A percentile compares a stretch with the other conserved stretches of the same genome.
Conservation (phyloP, 2,113 vertebrate genomes). For the Chamaea fasciata region DNA sequence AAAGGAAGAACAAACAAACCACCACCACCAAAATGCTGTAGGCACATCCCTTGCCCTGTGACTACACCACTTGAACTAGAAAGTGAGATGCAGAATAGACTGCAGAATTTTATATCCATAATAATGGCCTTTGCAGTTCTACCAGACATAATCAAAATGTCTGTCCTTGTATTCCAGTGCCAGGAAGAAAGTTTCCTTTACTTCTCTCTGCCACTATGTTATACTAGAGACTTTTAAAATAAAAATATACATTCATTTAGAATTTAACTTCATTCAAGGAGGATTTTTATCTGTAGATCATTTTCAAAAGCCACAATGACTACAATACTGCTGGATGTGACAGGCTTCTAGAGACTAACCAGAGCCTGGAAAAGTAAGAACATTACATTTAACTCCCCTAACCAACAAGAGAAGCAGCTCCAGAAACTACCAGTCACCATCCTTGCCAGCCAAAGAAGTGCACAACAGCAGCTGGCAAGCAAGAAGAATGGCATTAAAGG, state of each 20-base stretch:
- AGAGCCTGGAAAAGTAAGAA: not conserved
- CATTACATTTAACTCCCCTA: not conserved
- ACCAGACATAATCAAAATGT: not conserved
- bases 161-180: not conserved
- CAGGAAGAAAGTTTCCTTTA: not conserved
- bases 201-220: not conserved
- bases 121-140: not conserved
- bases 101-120: not conserved
- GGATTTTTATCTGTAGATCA: not conserved
- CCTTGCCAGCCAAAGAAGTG: not conserved
- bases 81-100: not conserved
- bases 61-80: not conserved
- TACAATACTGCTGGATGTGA: not conserved
- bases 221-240: not conserved
- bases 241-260: not conserved
- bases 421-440: not conserved
- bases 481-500: not conserved
- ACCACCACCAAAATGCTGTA: not conserved
- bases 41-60: not conserved
- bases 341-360: not conserved
- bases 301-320: not conserved
- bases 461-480: slow-evolving; percentile 19
- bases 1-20: not conserved
- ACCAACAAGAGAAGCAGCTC: not conserved
- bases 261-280: not conserved